Evolutionary conservation across 92 coral and sea anemone genomes (phyloP), one percentile per base, ranked within the genome.

Genomic region (Blastomussa wellsi): DNA sequence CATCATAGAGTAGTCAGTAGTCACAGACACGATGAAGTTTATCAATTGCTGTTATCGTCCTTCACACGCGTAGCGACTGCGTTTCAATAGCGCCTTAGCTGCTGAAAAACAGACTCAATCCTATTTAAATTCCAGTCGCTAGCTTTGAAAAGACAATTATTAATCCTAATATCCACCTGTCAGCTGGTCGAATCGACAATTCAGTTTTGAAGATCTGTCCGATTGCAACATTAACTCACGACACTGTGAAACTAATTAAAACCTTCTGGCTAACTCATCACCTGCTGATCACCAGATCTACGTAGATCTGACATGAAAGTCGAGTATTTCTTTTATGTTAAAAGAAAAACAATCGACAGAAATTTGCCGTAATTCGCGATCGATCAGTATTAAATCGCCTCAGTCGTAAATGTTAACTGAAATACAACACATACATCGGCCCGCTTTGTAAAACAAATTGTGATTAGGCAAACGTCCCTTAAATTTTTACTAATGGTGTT

Each of bases 201-300:
- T 24, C 41, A 13, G 20, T 7, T 68, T 31, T 35, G n/a, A 13
- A 33, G 39, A 32, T 68, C 42, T 37, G 8, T 48, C 3, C 16
- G 75, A 70, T 38, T 70, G 36, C 6, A 22, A 35, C 75, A 38
- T 35, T 37, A 36, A 9, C 15, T 20, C 75, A 19, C 26, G 29
- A 70, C 41, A 38, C n/a, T n/a, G n/a, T 47, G 44, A 36, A 70
- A 70, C 47, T 33, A 70, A 70, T 70, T 70, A 37, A 70, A 70
- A 70, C 48, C 48, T 33, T 70, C 20, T 2, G 75, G 28, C 44
- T 24, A 37, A 0, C 47, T 70, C 17, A 8, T 70, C 75, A 1
- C 48, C 41, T 38, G 75, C 48, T 70, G 75, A 37, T 70, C 47
- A 14, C 4, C 20, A 38, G 28, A 35, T 35, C 29, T n/a, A n/a